Evolutionary conservation across 2,888 invertebrate species (phyloP).

Genomic region (Helobdella robusta): DNA sequence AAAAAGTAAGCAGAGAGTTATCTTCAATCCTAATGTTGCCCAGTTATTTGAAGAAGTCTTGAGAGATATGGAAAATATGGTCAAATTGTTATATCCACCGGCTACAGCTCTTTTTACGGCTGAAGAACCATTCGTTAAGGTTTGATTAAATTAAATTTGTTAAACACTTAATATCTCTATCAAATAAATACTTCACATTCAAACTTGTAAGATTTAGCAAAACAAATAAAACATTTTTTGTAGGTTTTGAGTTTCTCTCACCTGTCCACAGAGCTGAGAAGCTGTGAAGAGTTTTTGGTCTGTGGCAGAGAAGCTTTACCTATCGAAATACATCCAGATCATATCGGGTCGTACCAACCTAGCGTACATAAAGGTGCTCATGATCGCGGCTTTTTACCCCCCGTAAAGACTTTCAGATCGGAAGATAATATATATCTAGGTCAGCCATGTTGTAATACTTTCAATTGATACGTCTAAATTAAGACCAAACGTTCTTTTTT

Average conservation of each 20-base stretch:
- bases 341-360: background rate
- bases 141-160: background rate
- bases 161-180: background rate
- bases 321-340: constrained; percentile 31
- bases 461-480: too few relatives aligned
- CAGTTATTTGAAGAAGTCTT: constrained; percentile 89
- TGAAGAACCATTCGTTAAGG: constrained; percentile 57
- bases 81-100: constrained; percentile 39
- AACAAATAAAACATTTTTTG: too few relatives aligned
- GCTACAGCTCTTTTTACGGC: constrained; percentile 87
- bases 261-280: constrained; percentile 78
- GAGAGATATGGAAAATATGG: constrained; percentile 60
- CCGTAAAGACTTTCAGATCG: too few relatives aligned
- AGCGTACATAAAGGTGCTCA: too few relatives aligned
- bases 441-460: too few relatives aligned
- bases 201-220: too few relatives aligned
- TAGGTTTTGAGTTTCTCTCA: constrained; percentile 45
- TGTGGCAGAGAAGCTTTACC: constrained; percentile 44
- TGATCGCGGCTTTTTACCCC: too few relatives aligned
- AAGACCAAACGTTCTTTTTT: too few relatives aligned
- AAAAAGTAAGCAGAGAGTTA: constrained; percentile 55
- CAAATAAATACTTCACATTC: constrained; percentile 1
- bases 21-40: constrained; percentile 55
- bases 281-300: constrained; percentile 69
- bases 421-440: too few relatives aligned